Percentiles rank a stretch among this genome's conserved stretches.
Evolutionary conservation across 2,888 invertebrate genomes (phyloP).

Genomic region (Notodonta dromedarius): DNA sequence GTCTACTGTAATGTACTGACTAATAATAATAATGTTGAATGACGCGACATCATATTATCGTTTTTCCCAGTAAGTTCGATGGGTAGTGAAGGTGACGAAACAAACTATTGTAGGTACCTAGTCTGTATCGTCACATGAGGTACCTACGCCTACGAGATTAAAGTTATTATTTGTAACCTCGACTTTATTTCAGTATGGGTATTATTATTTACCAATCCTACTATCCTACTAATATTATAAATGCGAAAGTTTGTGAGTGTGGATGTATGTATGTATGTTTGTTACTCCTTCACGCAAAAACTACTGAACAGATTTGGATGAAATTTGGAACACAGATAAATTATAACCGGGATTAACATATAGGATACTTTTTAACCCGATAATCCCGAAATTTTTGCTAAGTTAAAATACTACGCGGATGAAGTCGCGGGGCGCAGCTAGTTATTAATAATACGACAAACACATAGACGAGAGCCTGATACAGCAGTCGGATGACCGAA

Average conservation of each 20-base stretch:
- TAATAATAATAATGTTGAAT: neutral
- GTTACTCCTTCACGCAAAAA: too few relatives aligned
- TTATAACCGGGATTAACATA: too few relatives aligned
- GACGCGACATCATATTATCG: neutral
- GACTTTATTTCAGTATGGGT: slow-evolving; percentile 57
- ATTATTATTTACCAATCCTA: slow-evolving; percentile 57
- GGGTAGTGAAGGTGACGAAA: neutral
- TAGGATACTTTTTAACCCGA: too few relatives aligned
- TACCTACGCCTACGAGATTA: slow-evolving; percentile 39
- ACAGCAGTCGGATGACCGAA: slow-evolving; percentile 37
- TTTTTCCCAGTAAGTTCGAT: slow-evolving; percentile 1
- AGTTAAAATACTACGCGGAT: too few relatives aligned
- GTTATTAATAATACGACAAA: slow-evolving; percentile 65
- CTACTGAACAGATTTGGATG: too few relatives aligned
- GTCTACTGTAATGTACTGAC: neutral
- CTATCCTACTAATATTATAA: too few relatives aligned
- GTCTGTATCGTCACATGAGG: slow-evolving; percentile 38
- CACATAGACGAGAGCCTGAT: slow-evolving; percentile 52
- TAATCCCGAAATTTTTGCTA: too few relatives aligned
- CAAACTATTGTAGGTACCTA: slow-evolving; percentile 6
- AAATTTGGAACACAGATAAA: too few relatives aligned
- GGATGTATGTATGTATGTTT: too few relatives aligned
- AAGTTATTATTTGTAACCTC: slow-evolving; percentile 69
- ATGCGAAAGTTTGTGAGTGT: too few relatives aligned
- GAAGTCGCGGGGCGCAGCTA: too few relatives aligned